Evolutionary conservation across 2,888 invertebrate genomes (phyloP), one percentile per base, ranked within the genome.

Genomic region (Agrotis puta): DNA sequence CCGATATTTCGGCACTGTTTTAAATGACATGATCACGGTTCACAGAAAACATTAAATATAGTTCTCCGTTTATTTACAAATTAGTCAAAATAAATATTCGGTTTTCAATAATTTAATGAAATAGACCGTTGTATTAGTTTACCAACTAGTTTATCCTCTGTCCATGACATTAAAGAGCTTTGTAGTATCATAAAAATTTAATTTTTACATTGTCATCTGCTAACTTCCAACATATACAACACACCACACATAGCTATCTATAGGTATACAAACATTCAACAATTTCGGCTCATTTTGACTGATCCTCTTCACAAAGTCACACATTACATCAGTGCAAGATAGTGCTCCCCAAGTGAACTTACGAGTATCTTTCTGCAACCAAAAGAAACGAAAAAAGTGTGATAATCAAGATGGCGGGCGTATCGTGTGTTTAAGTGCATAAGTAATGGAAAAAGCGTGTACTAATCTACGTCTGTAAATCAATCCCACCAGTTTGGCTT

Each of bases 251-350:
- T 67, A 22, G 58, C 16, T 83, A 74, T 79, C 70, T 85, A 70
- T 82, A 67, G 74, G 68, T 82, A 33, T 57, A 81, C 79, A 83
- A 82, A 83, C 79, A 79, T 81, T 70, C 64, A 56, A 77, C 77
- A 86, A 80, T 81, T 85, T 84, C 65, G 85, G 67, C 85, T 80
- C 81, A 84, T 79, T 82, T 70, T 62, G 57, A 51, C 51, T 58
- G 64, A 67, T 76, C 63, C 48, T 54, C 70, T 79, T 74, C 71
- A 74, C 71, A 70, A 73, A 74, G 76, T 68, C 59, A 81, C 74
- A 80, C 82, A 77, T 68, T 45, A 48, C 3, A 9, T 13, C 11
- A 6, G 48, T 48, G 18, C 16, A 9, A 65, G 65, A 77, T 69
- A 70, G 68, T 71, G 68, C 27, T 67, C 20, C 33, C 2, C n/a